Evolutionary conservation across 2,113 vertebrate species (phyloP).

Genomic region (Grammomys surdaster): DNA sequence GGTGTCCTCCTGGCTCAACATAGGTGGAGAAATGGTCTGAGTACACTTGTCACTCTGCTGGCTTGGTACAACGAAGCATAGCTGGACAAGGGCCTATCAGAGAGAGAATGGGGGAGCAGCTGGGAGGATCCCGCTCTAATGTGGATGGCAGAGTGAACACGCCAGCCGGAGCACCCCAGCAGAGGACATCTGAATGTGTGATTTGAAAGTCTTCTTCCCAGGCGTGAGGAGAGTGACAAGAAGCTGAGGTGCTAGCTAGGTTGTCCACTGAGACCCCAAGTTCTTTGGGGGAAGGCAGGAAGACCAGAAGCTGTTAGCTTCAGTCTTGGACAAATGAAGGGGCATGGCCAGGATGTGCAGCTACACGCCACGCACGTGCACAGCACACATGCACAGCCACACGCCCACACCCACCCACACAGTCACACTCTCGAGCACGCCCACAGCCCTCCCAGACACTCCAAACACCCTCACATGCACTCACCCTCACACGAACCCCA

Average conservation of each 20-base stretch:
- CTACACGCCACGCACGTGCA: not conserved
- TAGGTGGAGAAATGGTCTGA: not conserved
- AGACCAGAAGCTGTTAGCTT: not conserved
- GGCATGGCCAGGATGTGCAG: not conserved
- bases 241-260: not conserved
- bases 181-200: not conserved
- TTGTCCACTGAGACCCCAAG: not conserved
- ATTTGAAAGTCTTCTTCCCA: not conserved
- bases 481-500: conserved; percentile 82
- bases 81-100: not conserved
- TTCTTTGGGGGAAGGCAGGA: not conserved
- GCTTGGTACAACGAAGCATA: not conserved
- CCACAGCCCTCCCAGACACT: conserved; percentile 79
- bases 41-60: not conserved
- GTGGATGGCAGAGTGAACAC: not conserved
- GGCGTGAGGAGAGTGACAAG: not conserved
- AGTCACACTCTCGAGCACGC: conserved; percentile 58
- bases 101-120: not conserved
- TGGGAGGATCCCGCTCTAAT: not conserved
- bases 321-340: conserved; percentile 34
- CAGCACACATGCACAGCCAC: not conserved
- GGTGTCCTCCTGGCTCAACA: not conserved
- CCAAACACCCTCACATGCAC: conserved; percentile 80
- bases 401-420: conserved; percentile 66
- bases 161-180: not conserved